Base-by-base conservation (phyloP, 92 coral and sea anemone genomes). In the Actinostola sp. region DNA sequence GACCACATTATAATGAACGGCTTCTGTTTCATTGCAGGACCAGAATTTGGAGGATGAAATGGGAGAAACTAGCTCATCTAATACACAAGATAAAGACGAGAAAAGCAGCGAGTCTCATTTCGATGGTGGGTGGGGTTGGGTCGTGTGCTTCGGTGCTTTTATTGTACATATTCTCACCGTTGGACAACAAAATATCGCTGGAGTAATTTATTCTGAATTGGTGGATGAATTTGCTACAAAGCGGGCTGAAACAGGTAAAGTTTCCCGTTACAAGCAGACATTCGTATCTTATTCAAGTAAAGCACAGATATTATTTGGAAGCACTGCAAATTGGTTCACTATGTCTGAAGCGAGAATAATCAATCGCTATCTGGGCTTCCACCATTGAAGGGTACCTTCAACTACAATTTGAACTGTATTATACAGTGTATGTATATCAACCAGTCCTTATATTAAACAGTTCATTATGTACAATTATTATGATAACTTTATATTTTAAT, bases 91-190 rank as follows among this genome's bases (percentile, higher is more conserved):
- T 41, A 32, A 15, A 41, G 66, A 13, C 46, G 61, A 60, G 32
- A 58, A 71, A 56, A 36, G 28, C 20, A 63, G 21, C 33, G 33
- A 35, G 10, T 19, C 71, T 16, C 17, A 28, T 45, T 65, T 58
- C 15, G 89, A 84, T 26, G 71, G 84, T 10, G 89, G 89, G 30
- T 84, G 89, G 89, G 82, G 84, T 29, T 84, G 89, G 89, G 66
- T 65, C 8, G 81, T 84, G 16, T 84, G 89, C 28, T 34, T 71
- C 28, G 80, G 80, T 20, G 82, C 89, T 7, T 84, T 77, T 41
- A 20, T 78, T 15, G 89, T 84, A 14, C 84, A 84, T 20, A 63
- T 77, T 50, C 43, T 67, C 8, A 75, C 89, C 1, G 75, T 84
- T 48, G 89, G 89, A 16, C 75, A 77, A 8, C 89, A 80, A 66